phyloP scores from a whole-genome alignment of 2,888 invertebrate species.

The Camponotus fellah region DNA sequence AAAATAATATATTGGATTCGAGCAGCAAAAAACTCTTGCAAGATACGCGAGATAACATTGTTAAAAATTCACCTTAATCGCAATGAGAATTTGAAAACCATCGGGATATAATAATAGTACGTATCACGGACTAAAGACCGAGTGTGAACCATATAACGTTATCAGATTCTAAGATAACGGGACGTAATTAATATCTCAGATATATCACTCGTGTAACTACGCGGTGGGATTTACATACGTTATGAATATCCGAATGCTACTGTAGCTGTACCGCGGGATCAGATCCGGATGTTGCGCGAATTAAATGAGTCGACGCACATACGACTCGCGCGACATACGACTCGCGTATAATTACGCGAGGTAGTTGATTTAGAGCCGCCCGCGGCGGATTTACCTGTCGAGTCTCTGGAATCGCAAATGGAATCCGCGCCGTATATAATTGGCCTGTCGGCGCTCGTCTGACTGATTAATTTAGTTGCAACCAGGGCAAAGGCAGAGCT shows the following conservation, averaged over 20 bases:
- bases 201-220: slow-evolving; percentile 41
- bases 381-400: slow-evolving; percentile 41
- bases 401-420: slow-evolving; percentile 47
- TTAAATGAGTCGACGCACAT: slow-evolving; percentile 27
- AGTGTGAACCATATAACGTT: neutral
- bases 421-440: slow-evolving; percentile 44
- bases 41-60: neutral
- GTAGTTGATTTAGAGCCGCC: slow-evolving; percentile 46
- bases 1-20: neutral
- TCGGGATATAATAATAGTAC: neutral
- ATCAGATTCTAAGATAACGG: slow-evolving; percentile 11
- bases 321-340: slow-evolving; percentile 10
- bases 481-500: neutral
- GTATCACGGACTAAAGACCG: neutral
- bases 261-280: slow-evolving; percentile 15
- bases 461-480: slow-evolving; percentile 49
- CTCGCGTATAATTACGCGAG: slow-evolving; percentile 43
- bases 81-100: neutral
- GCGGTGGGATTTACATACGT: slow-evolving; percentile 3
- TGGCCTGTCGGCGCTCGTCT: slow-evolving; percentile 46
- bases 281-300: slow-evolving; percentile 36
- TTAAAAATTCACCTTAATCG: neutral
- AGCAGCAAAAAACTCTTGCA: neutral
- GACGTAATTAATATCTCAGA: slow-evolving; percentile 52
- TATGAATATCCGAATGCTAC: slow-evolving; percentile 1